Conservation (phyloP, 2,113 vertebrate species). For the Otolemur garnettii region DNA sequence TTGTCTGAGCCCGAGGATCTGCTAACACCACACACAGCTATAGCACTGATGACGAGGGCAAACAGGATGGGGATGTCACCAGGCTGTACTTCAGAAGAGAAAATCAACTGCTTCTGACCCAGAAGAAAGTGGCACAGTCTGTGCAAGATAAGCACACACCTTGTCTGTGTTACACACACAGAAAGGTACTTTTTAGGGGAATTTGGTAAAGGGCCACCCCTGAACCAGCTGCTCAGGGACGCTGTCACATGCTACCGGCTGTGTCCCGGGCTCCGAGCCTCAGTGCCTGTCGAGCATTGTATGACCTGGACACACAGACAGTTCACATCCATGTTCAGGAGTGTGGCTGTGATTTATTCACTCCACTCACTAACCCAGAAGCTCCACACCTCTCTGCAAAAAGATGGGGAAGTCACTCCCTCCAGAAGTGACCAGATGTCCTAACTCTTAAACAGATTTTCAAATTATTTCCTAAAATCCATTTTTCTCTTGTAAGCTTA, state of each 20-base stretch:
- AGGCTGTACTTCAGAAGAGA: background rate
- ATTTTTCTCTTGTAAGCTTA: background rate
- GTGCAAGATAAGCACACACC: background rate
- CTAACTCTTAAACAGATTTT: background rate
- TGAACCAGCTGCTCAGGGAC: background rate
- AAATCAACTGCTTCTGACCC: conserved; percentile 44
- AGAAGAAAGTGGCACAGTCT: background rate
- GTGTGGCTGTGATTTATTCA: background rate
- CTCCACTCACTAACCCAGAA: background rate
- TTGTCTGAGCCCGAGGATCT: fast-evolving
- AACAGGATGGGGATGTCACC: background rate
- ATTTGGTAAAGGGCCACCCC: conserved; percentile 28
- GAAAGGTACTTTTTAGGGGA: conserved; percentile 76
- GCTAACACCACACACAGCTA: fast-evolving
- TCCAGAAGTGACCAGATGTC: background rate
- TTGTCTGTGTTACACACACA: background rate
- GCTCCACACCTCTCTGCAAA: background rate
- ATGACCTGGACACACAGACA: background rate
- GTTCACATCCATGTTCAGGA: fast-evolving
- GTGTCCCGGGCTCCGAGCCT: background rate
- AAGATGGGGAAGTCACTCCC: background rate
- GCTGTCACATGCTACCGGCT: background rate
- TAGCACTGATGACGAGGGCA: background rate
- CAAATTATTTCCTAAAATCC: background rate
- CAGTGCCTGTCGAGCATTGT: fast-evolving